These are phyloP conservation scores for Gambusia yucatana DNA, from an alignment of 2,797 vertebrate genomes.

Conservation along the genomic window DNA sequence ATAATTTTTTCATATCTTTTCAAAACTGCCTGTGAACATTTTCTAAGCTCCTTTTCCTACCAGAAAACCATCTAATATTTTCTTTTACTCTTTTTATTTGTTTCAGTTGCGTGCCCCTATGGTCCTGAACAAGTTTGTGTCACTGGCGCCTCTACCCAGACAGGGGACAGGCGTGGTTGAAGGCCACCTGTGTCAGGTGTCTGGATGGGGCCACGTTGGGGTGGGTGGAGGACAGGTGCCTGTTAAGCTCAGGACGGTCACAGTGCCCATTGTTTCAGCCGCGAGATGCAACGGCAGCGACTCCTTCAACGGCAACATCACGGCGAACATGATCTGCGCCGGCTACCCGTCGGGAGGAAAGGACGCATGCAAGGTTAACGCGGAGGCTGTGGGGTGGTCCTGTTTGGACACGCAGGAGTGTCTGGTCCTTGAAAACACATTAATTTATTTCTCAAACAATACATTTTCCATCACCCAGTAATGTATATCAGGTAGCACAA, in stretches of 20 bases:
- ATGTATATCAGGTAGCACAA: constrained; percentile 32
- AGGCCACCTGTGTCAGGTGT: constrained; percentile 80
- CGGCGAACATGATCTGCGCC: constrained; percentile 85
- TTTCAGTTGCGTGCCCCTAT: constrained; percentile 78
- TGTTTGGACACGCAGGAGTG: constrained; percentile 9
- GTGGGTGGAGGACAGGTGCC: constrained; percentile 57
- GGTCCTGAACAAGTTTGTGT: constrained; percentile 77
- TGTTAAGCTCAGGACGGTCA: constrained; percentile 73
- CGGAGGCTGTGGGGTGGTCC: neutral
- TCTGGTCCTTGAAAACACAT: constrained; percentile 23
- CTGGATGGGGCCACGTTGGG: constrained; percentile 82
- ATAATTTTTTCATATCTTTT: neutral
- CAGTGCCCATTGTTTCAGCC: constrained; percentile 78
- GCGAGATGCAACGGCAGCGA: constrained; percentile 79
- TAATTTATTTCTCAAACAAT: neutral
- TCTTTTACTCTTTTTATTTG: constrained; percentile 11
- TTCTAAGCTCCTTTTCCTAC: neutral
- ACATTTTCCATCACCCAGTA: constrained; percentile 13
- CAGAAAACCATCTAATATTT: neutral
- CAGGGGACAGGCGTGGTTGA: constrained; percentile 73
- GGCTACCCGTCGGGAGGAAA: constrained; percentile 77
- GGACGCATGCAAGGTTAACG: constrained; percentile 82
- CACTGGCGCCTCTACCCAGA: constrained; percentile 79
- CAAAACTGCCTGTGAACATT: neutral
- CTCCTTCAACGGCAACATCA: constrained; percentile 84